Conservation (phyloP, 2,797 vertebrate genomes). For the Peromyscus nudipes region DNA sequence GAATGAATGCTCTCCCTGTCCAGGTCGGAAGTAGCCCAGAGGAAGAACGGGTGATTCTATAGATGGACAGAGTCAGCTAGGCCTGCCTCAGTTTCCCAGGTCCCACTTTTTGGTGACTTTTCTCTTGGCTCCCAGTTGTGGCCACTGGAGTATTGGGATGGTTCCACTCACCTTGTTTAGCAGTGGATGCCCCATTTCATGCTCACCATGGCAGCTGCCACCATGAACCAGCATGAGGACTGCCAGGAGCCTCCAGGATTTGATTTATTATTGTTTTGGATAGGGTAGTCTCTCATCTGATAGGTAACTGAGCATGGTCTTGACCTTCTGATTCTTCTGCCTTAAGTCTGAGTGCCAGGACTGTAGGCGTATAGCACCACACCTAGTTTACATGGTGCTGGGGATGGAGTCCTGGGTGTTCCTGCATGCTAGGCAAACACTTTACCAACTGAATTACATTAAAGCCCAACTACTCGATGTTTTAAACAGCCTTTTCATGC, state of each 20-base stretch:
- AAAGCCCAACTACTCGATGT: background rate
- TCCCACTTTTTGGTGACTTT: too few relatives aligned
- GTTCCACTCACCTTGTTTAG: background rate
- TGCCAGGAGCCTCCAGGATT: fast-evolving
- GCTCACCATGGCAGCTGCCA: too few relatives aligned
- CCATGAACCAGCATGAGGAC: background rate
- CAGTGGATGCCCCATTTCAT: too few relatives aligned
- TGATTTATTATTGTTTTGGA: background rate
- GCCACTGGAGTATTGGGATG: too few relatives aligned
- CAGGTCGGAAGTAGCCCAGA: background rate
- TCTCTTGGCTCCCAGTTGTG: fast-evolving
- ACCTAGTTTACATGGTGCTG: background rate
- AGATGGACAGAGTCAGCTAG: background rate
- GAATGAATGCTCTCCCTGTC: background rate
- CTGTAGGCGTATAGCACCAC: background rate
- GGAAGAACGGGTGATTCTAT: fast-evolving
- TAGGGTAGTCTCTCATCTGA: too few relatives aligned
- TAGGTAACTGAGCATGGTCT: background rate
- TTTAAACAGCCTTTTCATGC: background rate
- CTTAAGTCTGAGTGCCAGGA: background rate
- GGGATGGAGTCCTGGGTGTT: background rate
- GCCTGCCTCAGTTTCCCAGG: background rate
- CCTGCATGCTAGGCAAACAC: too few relatives aligned
- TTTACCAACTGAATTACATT: too few relatives aligned
- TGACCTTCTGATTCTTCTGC: background rate